Evolutionary conservation across 2,113 vertebrate species (phyloP).

Genomic region (human (Homo sapiens)): GRCh38 chr1:234178001-234178500

Average conservation of each 20-base stretch:
- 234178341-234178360: background rate
- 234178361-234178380: background rate
- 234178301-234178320: background rate
- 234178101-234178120: background rate
- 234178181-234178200: background rate
- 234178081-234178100: background rate
- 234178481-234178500: background rate
- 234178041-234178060: background rate
- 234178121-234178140: background rate
- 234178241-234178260: rapidly evolving
- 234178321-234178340: background rate
- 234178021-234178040: background rate
- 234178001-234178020: background rate
- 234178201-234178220: background rate
- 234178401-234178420: background rate
- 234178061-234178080: background rate
- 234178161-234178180: background rate
- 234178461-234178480: background rate
- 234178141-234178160: background rate
- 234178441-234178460: background rate
- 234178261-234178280: no score
- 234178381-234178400: background rate
- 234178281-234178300: rapidly evolving
- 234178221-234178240: background rate
- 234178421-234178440: background rate